phyloP scores from a whole-genome alignment of 2,113 vertebrate genomes.

The Pachyramphus minor region DNA sequence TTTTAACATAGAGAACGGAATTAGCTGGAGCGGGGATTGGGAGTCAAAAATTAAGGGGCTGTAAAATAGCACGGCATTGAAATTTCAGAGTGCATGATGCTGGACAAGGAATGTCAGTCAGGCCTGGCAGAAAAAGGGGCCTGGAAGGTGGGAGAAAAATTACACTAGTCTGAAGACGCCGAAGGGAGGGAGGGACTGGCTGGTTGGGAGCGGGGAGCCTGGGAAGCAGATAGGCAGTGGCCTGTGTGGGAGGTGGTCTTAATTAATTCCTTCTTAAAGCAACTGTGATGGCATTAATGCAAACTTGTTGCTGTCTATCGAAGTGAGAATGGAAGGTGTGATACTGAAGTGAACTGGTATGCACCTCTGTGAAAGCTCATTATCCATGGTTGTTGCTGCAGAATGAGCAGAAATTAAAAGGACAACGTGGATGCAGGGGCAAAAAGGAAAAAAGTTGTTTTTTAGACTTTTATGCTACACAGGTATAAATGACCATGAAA shows the following conservation, averaged over 20 bases:
- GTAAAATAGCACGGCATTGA: neutral
- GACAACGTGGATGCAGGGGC: fast-evolving
- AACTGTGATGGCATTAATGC: neutral
- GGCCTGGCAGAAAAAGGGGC: neutral
- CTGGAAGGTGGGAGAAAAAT: neutral
- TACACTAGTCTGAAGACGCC: neutral
- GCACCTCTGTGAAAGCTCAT: neutral
- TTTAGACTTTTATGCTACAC: neutral
- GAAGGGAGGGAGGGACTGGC: fast-evolving
- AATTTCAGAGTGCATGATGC: neutral
- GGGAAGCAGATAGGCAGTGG: neutral
- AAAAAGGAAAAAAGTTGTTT: neutral
- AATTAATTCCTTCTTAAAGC: neutral
- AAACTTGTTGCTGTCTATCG: neutral
- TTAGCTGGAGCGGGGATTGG: neutral
- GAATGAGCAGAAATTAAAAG: neutral
- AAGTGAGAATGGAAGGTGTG: neutral
- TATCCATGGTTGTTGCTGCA: neutral
- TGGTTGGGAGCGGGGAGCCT: fast-evolving
- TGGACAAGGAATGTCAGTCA: neutral
- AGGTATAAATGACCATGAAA: neutral
- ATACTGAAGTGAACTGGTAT: neutral
- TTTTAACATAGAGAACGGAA: neutral
- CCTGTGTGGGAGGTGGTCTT: neutral
- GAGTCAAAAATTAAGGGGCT: neutral